These are phyloP conservation scores for Gymnarchus niloticus DNA, from an alignment of 2,113 vertebrate species.

Conservation along the genomic window DNA sequence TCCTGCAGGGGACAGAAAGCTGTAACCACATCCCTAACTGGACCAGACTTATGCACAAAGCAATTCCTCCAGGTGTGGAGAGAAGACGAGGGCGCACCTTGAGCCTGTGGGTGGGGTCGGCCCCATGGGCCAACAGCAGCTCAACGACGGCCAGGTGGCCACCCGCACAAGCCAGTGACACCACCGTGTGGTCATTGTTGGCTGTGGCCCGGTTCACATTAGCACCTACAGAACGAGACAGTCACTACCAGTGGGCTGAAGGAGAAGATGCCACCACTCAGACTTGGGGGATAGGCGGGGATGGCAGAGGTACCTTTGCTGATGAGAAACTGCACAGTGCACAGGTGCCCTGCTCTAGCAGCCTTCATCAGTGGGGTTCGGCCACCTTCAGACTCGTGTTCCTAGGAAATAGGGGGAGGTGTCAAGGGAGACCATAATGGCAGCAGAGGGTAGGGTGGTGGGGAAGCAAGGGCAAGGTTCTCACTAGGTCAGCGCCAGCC, in stretches of 20 bases:
- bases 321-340: slow-evolving; percentile 97
- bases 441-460: background rate
- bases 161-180: slow-evolving; percentile 93
- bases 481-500: slow-evolving; percentile 91
- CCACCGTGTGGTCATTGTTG: slow-evolving; percentile 97
- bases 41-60: too few species aligned
- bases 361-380: slow-evolving; percentile 98
- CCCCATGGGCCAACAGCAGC: slow-evolving; percentile 90
- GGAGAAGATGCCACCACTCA: background rate
- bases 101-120: slow-evolving; percentile 94
- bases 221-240: slow-evolving; percentile 68
- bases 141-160: slow-evolving; percentile 96
- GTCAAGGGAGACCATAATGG: background rate
- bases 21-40: background rate
- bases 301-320: slow-evolving; percentile 78
- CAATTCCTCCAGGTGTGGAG: background rate
- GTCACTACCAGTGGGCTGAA: background rate
- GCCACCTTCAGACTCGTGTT: slow-evolving; percentile 96
- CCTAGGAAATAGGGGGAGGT: slow-evolving; percentile 56
- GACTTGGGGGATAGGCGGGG: background rate
- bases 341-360: slow-evolving; percentile 93
- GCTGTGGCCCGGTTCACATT: slow-evolving; percentile 95
- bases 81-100: slow-evolving; percentile 68
- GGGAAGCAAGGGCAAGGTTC: slow-evolving; percentile 18
- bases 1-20: slow-evolving; percentile 63